Base-by-base conservation (phyloP, 2,113 vertebrate species). In the Parus major region DNA sequence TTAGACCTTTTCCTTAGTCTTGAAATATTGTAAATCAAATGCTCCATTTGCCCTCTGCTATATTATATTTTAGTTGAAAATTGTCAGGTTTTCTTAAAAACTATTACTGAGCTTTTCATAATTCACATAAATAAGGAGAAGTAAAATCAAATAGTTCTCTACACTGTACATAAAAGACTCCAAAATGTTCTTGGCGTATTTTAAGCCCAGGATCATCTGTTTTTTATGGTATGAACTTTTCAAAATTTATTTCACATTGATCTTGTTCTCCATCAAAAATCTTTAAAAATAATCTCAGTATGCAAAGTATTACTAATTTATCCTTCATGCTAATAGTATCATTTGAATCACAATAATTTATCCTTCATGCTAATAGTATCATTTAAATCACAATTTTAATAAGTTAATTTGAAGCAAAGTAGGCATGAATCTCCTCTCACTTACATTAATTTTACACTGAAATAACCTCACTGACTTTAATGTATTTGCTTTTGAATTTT, bases 381-480 rank as follows among this genome's bases (percentile, higher is more conserved):
- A 82, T 70, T 92, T 92, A 92, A 90, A 95, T 81, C 55, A 81
- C 57, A 81, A 69, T 77, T 90, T 80, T 77, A 94, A 90, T 63
- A 93, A 94, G 93, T 78, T 60, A 88, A 80, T 81, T 95, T 88
- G 68, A 94, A 88, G 82, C 29, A 91, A 90, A 90, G 71, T 77
- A 91, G 79, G 56, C 71, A 95, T 83, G 82, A 93, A 85, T 90
- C 42, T 93, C 42, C 33, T 63, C 50, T 93, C 55, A 72, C 57
- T 90, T 75, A 25, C 41, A 82, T 71, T 82, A 79, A 82, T 91
- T 87, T 85, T 92, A 90, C 64, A 77, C 33, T 56, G 64, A 92
- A 95, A 90, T 86, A 95, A 83, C 36, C 28, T 82, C 29, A 83
- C 12, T 46, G 66, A 80, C 41, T 92, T 94, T 59, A 94, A 81